These are phyloP conservation scores for Symphodus melops DNA, from an alignment of 2,113 vertebrate species.

Conservation along the genomic window DNA sequence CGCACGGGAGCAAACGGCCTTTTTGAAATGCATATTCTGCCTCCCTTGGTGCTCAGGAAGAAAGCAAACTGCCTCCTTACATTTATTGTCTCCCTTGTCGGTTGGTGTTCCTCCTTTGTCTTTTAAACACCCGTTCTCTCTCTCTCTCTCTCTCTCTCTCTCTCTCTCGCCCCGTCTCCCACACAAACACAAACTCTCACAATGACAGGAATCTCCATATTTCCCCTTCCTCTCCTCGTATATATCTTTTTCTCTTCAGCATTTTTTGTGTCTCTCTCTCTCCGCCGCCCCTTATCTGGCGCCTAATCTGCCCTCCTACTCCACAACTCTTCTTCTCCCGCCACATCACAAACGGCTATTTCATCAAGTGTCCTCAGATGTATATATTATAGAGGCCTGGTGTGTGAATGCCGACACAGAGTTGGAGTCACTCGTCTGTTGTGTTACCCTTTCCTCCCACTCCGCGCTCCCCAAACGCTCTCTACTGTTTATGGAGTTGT, in stretches of 20 bases:
- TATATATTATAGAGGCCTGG: conserved; percentile 60
- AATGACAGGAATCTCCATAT: conserved; percentile 70
- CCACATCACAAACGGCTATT: conserved; percentile 60
- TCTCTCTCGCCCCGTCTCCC: conserved; percentile 14
- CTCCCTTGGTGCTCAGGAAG: conserved; percentile 35
- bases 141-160: conserved; percentile 35
- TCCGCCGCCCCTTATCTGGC: conserved; percentile 40
- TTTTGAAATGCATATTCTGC: conserved; percentile 57
- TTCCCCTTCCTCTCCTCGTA: conserved; percentile 46
- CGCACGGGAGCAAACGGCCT: conserved; percentile 34
- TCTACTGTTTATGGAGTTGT: conserved; percentile 72
- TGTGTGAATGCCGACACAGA: conserved; percentile 41
- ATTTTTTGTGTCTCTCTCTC: background rate
- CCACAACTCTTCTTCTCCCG: background rate
- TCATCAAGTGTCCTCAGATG: conserved; percentile 60
- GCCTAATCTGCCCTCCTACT: conserved; percentile 61
- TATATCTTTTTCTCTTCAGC: conserved; percentile 57
- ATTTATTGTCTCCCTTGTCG: conserved; percentile 57
- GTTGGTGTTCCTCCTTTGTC: conserved; percentile 56
- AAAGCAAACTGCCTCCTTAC: conserved; percentile 45
- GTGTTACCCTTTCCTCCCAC: conserved; percentile 44
- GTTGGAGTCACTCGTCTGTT: conserved; percentile 56
- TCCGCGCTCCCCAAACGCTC: conserved; percentile 47
- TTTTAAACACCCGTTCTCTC: conserved; percentile 61
- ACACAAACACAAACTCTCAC: conserved; percentile 54